Conservation (phyloP, 1,140 invertebrate species). For the Sipha flava region DNA sequence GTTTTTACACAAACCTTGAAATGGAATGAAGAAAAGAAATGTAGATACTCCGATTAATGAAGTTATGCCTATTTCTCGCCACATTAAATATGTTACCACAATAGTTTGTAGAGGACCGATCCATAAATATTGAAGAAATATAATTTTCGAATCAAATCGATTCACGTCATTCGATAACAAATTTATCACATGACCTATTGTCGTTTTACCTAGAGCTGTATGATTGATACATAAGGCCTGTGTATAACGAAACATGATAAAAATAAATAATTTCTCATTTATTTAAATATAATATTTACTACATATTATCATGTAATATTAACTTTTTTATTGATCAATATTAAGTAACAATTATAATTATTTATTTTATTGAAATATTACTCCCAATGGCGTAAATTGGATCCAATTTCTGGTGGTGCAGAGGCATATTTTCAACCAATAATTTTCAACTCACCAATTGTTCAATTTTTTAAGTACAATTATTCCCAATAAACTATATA, state of each 20-base stretch:
- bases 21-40: slow-evolving; percentile 69
- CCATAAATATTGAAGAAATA: slow-evolving; percentile 67
- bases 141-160: slow-evolving; percentile 58
- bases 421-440: no score
- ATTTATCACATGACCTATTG: slow-evolving; percentile 82
- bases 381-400: no score
- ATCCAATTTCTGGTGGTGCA: no score
- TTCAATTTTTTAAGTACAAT: no score
- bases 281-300: not conserved
- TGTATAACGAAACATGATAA: not conserved
- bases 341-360: no score
- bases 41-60: slow-evolving; percentile 67
- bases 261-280: slow-evolving; percentile 38
- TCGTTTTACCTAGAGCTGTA: slow-evolving; percentile 63
- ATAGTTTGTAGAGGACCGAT: slow-evolving; percentile 71
- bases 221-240: slow-evolving; percentile 56
- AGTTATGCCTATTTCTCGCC: slow-evolving; percentile 59
- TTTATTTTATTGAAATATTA: no score
- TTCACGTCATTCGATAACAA: slow-evolving; percentile 82
- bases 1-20: slow-evolving; percentile 57
- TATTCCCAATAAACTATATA: no score
- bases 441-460: no score
- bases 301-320: not conserved
- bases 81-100: slow-evolving; percentile 68
- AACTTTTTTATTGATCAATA: no score